Base-by-base conservation (phyloP, 2,797 vertebrate genomes). In the Clarias laeviceps region DNA sequence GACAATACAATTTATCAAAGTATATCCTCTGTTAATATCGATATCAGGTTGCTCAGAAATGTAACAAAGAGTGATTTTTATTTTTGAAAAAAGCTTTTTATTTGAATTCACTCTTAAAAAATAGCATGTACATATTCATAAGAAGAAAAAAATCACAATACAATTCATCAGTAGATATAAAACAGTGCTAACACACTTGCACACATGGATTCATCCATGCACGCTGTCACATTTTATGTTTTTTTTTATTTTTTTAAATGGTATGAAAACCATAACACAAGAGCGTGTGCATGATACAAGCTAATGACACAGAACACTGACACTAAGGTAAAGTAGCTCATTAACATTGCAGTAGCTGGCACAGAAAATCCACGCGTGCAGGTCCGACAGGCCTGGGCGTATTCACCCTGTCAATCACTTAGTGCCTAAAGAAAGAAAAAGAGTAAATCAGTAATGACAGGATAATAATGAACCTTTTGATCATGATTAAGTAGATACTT, bases 31-130 rank as follows among this genome's bases (percentile, higher is more conserved):
- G 40, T 62, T 17, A 17, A 9, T 61, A 37, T n/a, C 0, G 0
- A 62, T 62, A 17, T 40, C n/a, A 62, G 34, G 64, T 40, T 80
- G 0, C 65, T 2, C 50, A 80, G n/a, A 50, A 50, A 9, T 80
- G 17, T 15, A n/a, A 54, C 37, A 80, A 45, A 80, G 37, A 20
- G 9, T 29, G 11, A 65, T 64, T 65, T 34, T 56, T 65, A 34
- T 7, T 24, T 50, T 50, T 12, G 4, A 11, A 65, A 84, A 80
- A 80, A 18, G 9, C 15, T 1, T 24, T 84, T 84, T 77, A 66
- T 84, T 84, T 50, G 6, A 56, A 62, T 76, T 76, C 72, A 83
- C n/a, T 54, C 40, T 22, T 14, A 27, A 77, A 57, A 18, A 66
- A 17, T 29, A 69, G n/a, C 64, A 66, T 37, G 64, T 4, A 56